Evolutionary conservation across 2,888 invertebrate species (phyloP).

Genomic region (Hyalella azteca): DNA sequence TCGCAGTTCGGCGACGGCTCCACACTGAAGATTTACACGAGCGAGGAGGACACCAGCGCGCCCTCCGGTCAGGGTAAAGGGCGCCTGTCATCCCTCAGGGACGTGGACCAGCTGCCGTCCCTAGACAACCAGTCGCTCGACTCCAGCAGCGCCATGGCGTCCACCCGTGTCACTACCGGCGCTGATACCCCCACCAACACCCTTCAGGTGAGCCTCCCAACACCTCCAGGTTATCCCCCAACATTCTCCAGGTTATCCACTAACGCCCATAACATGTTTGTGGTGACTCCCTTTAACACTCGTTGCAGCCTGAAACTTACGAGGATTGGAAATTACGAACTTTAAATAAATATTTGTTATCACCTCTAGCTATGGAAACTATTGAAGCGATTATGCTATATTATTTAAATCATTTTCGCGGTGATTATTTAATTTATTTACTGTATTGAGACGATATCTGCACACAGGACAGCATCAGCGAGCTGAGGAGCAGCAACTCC

Average conservation of each 20-base stretch:
- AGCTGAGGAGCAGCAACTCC: constrained; percentile 55
- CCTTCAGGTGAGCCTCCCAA: constrained; percentile 1
- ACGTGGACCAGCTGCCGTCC: neutral
- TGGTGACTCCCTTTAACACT: too few species aligned
- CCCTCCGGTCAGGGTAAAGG: neutral
- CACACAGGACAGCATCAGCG: constrained; percentile 47
- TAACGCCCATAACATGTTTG: too few species aligned
- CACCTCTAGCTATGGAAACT: too few species aligned
- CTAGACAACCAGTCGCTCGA: neutral
- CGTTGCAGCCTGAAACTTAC: too few species aligned
- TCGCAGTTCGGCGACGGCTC: neutral
- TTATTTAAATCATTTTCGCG: neutral
- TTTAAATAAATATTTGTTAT: too few species aligned
- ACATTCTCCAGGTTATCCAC: neutral
- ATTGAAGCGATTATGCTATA: neutral
- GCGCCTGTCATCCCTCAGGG: neutral
- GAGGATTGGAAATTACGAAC: too few species aligned
- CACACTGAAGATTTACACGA: constrained; percentile 9
- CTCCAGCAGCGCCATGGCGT: neutral
- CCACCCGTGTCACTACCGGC: constrained; percentile 11
- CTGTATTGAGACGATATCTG: neutral
- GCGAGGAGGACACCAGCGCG: constrained; percentile 10
- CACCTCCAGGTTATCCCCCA: too few species aligned
- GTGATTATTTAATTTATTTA: neutral
- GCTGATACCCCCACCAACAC: neutral